These are phyloP conservation scores for Myotis yumanensis DNA, from an alignment of 2,113 vertebrate genomes.

Conservation along the genomic window DNA sequence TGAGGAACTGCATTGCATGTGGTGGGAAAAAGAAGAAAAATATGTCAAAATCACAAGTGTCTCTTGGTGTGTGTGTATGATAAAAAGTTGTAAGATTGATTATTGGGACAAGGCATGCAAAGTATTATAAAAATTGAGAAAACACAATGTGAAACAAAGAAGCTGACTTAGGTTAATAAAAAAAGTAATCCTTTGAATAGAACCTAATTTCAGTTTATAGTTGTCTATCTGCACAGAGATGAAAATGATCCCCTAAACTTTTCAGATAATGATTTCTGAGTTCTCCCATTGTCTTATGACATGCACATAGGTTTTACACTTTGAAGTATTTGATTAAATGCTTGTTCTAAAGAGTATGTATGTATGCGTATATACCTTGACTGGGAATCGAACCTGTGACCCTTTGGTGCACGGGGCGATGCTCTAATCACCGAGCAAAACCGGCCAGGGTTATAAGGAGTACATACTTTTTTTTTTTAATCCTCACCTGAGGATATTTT, in stretches of 20 bases:
- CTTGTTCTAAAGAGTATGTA: not conserved
- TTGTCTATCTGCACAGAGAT: not conserved
- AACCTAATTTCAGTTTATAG: not conserved
- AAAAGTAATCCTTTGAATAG: not conserved
- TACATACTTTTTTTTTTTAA: too few species aligned
- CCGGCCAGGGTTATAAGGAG: not conserved
- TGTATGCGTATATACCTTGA: not conserved
- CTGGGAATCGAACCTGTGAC: too few species aligned
- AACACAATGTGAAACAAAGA: not conserved
- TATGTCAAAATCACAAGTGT: not conserved
- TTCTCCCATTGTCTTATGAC: not conserved
- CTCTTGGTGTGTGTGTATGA: not conserved
- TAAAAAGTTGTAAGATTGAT: not conserved
- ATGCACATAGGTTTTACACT: not conserved
- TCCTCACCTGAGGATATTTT: too few species aligned
- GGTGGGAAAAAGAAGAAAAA: conserved; percentile 8
- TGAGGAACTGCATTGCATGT: conserved; percentile 13
- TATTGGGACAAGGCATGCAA: not conserved
- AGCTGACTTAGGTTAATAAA: conserved; percentile 2
- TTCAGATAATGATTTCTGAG: not conserved
- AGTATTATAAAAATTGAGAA: not conserved
- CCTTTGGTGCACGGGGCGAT: too few species aligned
- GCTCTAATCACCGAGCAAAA: too few species aligned
- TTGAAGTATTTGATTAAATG: conserved; percentile 10
- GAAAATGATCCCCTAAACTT: not conserved